Conservation (phyloP, 1,140 invertebrate genomes). For the Gryllus bimaculatus region DNA sequence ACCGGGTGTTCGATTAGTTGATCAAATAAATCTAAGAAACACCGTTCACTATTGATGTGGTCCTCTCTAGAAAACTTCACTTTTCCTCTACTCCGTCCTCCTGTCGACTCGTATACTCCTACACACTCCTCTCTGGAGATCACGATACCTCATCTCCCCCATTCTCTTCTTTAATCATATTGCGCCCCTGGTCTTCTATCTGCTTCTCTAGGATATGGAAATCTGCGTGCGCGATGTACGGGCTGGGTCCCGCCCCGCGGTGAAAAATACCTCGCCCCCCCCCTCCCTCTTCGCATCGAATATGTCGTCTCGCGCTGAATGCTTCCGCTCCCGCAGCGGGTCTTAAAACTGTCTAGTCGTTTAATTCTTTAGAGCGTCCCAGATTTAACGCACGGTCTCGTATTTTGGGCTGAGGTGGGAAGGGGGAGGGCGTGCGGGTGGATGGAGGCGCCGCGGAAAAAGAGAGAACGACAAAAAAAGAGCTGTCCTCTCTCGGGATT, state of each 20-base stretch:
- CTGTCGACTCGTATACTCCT: too few species aligned
- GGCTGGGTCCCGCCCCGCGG: too few species aligned
- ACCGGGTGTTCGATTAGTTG: too few species aligned
- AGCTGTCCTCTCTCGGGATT: background rate
- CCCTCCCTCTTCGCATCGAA: background rate
- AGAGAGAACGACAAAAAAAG: background rate
- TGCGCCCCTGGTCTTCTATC: background rate
- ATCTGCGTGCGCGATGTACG: background rate
- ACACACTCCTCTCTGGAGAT: background rate
- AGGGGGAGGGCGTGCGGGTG: too few species aligned
- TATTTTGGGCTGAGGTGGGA: background rate
- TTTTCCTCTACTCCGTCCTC: too few species aligned
- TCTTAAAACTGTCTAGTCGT: background rate
- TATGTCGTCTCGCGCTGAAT: background rate
- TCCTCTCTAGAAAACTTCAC: too few species aligned
- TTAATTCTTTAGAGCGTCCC: background rate
- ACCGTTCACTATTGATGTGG: too few species aligned
- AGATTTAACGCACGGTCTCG: background rate
- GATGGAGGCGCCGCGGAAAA: too few species aligned
- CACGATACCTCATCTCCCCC: background rate
- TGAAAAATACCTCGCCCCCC: background rate
- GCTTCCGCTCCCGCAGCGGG: background rate
- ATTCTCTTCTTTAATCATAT: background rate
- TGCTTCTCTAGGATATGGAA: background rate
- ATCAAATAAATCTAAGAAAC: too few species aligned